Evolutionary conservation across 1,140 invertebrate genomes (phyloP), one percentile per base, ranked within the genome.

Genomic region (Hyles euphorbiae): DNA sequence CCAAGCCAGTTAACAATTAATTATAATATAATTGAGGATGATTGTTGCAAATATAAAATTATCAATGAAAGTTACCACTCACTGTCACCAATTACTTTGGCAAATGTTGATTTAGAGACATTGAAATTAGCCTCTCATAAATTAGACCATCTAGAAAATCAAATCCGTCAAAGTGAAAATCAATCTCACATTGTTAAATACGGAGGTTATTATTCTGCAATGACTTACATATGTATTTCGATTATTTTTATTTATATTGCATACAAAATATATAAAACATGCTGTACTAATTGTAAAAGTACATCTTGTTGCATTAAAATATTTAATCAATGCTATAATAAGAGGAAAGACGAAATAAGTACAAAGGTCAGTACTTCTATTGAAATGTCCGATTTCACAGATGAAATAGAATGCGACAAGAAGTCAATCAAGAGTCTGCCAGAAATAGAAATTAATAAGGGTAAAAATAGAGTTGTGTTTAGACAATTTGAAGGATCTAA

Each of bases 261-360:
- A 50, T 50, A 32, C n/a, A 50, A 50, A 50, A 32, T 12, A 32
- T 50, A 32, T 32, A 50, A 50, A 50, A 2, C 6, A 32, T 8
- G 48, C 6, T 6, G 6, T 47, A 22, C 22, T 32, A 50, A 50
- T 22, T 22, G n/a, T n/a, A n/a, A n/a, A n/a, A n/a, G 22, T 1
- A 8, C 11, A 32, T 6, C 12, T 8, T 50, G 48, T 10, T 50
- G 48, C 34, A 50, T 50, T 32, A 11, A 50, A 32, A 50, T 50
- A 8, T 50, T 50, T 32, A 50, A 50, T 6, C 48, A 50, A 50
- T 50, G 48, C 34, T 32, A 50, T 50, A 50, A 50, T 50, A 50
- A 50, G 3, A 50, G 5, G 10, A 8, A 12, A 50, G 22, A 8
- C 22, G 34, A 50, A 50, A 12, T 32, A 8, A 50, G 34, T 8